phyloP scores from a whole-genome alignment of 2,888 invertebrate species.

The Serripes groenlandicus region DNA sequence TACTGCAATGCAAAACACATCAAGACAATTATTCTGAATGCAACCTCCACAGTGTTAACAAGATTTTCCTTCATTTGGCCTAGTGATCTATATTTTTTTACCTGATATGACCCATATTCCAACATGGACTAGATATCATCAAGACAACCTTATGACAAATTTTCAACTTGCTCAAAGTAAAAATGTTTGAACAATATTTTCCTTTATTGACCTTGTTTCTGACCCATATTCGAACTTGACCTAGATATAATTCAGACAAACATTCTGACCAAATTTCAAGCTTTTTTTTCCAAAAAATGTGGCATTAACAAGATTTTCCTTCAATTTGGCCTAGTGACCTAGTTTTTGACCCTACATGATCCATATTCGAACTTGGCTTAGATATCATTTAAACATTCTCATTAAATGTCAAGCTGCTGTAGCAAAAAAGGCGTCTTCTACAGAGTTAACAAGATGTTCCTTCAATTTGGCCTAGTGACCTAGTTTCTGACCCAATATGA shows the following conservation, averaged over 20 bases:
- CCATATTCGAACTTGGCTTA: not conserved
- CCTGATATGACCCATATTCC: not conserved
- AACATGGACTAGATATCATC: not conserved
- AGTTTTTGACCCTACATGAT: conserved; percentile 7
- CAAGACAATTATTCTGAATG: too few species aligned
- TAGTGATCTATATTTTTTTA: conserved; percentile 1
- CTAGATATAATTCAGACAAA: conserved; percentile 5
- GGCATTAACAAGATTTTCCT: not conserved
- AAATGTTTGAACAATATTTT: not conserved
- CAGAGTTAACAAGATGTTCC: not conserved
- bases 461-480: not conserved
- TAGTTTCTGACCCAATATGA: not conserved
- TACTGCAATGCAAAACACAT: too few species aligned
- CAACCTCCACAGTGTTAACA: too few species aligned
- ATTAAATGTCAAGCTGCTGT: not conserved
- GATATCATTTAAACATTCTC: not conserved
- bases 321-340: conserved; percentile 1
- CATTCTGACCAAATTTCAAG: not conserved
- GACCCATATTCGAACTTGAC: not conserved
- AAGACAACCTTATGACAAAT: conserved; percentile 7
- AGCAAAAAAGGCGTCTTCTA: not conserved
- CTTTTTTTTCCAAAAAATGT: not conserved
- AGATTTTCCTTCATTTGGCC: not conserved
- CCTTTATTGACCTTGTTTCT: not conserved
- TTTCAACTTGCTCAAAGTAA: not conserved